Base-by-base conservation (phyloP, 2,797 vertebrate genomes). In the Sebastes nivosus region DNA sequence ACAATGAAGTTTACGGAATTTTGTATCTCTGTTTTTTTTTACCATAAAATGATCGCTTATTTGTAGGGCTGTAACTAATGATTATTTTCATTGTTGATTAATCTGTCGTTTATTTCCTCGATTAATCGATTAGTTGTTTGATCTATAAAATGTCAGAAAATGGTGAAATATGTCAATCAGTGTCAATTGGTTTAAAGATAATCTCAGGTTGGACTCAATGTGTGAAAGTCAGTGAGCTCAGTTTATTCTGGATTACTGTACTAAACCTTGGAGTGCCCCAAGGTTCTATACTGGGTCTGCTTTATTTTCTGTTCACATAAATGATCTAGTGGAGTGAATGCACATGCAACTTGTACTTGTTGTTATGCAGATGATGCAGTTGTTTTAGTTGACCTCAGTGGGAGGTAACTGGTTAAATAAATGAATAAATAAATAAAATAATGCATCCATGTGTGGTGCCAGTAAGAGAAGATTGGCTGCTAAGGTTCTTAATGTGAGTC, bases 31-130 rank as follows among this genome's bases (percentile, higher is more conserved):
- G 38, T 42, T 42, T 42, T 42, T 42, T 2, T 0, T 27, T 27
- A 42, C 38, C 1, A 42, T 46, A 46, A 18, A 46, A 46, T 46
- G 0, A 18, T 0, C 1, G 6, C 14, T 46, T 7, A 46, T 46
- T 18, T 18, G 16, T 46, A 18, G 6, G 42, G 42, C 1, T 46
- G 1, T 0, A 46, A 46, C 14, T 0, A 46, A 46, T 46, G 42
- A 46, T 46, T 46, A 46, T 46, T 46, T 46, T 46, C 42, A 46
- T 46, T 46, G 42, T 2, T 46, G 42, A 46, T 8, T 46, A 46
- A 18, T 46, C 6, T 46, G 3, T 18, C 0, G 16, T 46, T 18
- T 8, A 46, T 8, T 18, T 46, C 42, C 42, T 46, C 1, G 42
- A 46, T 46, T 46, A 46, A 8, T 46, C 16, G 0, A 46, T 46